Base-by-base conservation (phyloP, 64 coral and sea anemone genomes). In the Stichodactyla mertensii region DNA sequence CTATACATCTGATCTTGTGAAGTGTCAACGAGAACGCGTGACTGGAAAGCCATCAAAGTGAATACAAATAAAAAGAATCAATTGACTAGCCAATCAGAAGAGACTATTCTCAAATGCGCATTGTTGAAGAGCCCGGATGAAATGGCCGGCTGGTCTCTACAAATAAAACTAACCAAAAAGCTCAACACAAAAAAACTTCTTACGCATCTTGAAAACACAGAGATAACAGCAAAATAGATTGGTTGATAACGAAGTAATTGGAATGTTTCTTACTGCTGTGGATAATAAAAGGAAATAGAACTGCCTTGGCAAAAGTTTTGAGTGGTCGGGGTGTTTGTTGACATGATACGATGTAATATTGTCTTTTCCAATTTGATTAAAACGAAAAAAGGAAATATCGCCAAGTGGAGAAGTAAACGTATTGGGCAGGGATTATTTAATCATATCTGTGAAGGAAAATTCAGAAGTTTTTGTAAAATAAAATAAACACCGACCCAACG, bases 21-120 rank as follows among this genome's bases (percentile, higher is more conserved):
- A 28, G 51, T 81, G 51, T 81, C 78, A 81, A 81, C 52, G 78
- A 54, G 78, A 81, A 81, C 36, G 78, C 78, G 78, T 81, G 78
- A 81, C 78, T 14, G 16, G 14, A 55, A 81, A 81, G 12, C 51
- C 7, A 52, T 81, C 78, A 19, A 53, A 55, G 14, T 81, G 78
- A 53, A 53, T 55, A 81, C 26, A 81, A 81, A 81, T 54, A 81
- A 20, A 20, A 45, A 81, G 51, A 16, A 81, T 81, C 69, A 55
- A 55, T 81, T 55, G 78, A 81, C 1, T 20, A 81, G 10, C 78
- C 78, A 81, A 81, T 81, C 78, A 81, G 7, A 4, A 3, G 51
- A 3, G 15, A 81, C 4, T 19, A 81, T 53, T 55, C 31, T 18
- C 24, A 19, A 10, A 12, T 52, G 36, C 51, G 15, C 54, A 81